phyloP scores from a whole-genome alignment of 2,888 invertebrate species.

The Gibbula magus region DNA sequence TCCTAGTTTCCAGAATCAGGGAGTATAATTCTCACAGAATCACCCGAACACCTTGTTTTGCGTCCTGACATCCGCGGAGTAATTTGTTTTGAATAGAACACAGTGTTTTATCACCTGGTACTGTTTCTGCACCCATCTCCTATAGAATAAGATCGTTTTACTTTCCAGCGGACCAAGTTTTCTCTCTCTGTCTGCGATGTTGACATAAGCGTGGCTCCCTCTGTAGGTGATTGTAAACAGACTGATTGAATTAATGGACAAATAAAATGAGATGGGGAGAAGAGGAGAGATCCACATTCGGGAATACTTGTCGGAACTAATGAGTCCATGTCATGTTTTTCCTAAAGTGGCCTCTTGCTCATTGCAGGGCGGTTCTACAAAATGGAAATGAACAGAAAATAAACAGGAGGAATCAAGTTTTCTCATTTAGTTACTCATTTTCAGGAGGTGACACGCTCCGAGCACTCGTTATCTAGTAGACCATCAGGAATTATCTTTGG shows the following conservation, averaged over 20 bases:
- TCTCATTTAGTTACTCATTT: no score
- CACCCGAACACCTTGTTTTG: background rate
- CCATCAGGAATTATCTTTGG: no score
- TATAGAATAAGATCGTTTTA: background rate
- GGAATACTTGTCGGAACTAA: background rate
- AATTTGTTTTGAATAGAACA: constrained; percentile 8
- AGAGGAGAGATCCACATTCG: background rate
- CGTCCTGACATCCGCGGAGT: background rate
- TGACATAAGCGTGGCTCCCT: constrained; percentile 3
- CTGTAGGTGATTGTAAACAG: constrained; percentile 13
- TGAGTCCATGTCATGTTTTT: background rate
- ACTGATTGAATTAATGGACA: constrained; percentile 15
- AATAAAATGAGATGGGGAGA: constrained; percentile 3
- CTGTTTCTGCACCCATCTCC: background rate
- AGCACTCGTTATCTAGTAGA: no score
- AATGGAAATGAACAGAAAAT: constrained; percentile 5
- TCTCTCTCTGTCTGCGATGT: background rate
- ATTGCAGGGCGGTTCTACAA: background rate
- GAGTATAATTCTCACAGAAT: no score
- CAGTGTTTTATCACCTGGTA: constrained; percentile 7
- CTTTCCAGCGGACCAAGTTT: background rate
- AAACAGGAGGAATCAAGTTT: background rate
- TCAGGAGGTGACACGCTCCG: no score
- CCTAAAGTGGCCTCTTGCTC: background rate
- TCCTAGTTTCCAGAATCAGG: no score